Conservation (phyloP, 2,113 vertebrate species). For the Phyllopteryx taeniolatus region DNA sequence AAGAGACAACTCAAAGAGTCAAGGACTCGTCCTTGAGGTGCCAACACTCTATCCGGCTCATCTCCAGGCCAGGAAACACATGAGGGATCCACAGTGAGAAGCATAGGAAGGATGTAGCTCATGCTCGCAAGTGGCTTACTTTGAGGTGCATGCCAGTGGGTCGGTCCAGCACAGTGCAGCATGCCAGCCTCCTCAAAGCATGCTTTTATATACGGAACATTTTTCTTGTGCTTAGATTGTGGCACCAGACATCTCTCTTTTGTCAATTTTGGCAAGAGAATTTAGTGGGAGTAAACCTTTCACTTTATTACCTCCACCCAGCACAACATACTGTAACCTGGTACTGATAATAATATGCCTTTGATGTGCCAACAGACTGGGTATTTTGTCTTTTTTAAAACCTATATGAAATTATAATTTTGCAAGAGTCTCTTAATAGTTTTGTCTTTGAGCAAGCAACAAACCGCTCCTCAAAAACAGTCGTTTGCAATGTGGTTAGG, state of each 20-base stretch:
- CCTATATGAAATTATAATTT: background rate
- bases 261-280: background rate
- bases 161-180: background rate
- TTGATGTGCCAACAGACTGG: background rate
- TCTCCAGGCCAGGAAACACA: slow-evolving; percentile 75
- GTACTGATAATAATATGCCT: background rate
- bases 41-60: slow-evolving; percentile 65
- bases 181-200: slow-evolving; percentile 6
- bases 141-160: slow-evolving; percentile 27
- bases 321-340: background rate
- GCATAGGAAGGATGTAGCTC: slow-evolving; percentile 70
- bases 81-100: slow-evolving; percentile 44
- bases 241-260: slow-evolving; percentile 7
- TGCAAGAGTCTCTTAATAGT: background rate
- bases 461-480: background rate
- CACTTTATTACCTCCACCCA: background rate
- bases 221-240: slow-evolving; percentile 31
- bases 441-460: background rate
- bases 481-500: background rate
- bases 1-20: slow-evolving; percentile 50
- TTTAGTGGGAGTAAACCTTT: background rate
- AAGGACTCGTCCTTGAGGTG: slow-evolving; percentile 76
- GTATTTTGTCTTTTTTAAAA: background rate
- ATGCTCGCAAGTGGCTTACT: slow-evolving; percentile 29
- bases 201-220: background rate